Percentiles rank a stretch among this genome's conserved stretches.
Conservation (phyloP, 2,113 vertebrate genomes). For the Podarcis muralis region DNA sequence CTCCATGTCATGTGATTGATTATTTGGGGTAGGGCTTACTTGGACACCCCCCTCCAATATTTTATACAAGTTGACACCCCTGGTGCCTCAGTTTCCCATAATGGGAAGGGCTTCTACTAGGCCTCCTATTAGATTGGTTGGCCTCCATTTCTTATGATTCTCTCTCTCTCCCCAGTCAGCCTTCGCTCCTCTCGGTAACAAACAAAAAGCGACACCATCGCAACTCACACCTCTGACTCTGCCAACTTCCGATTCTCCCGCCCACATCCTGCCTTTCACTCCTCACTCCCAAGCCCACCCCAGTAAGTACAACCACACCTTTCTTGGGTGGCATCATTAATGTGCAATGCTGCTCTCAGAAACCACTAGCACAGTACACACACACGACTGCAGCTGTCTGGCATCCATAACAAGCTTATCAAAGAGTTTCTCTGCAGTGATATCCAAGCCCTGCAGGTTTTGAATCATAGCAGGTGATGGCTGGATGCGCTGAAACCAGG, state of each 20-base stretch:
- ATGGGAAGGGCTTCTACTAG: background rate
- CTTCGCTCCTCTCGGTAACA: background rate
- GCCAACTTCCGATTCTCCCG: fast-evolving
- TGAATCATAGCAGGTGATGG: constrained; percentile 76
- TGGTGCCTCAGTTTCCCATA: fast-evolving
- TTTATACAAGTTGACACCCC: background rate
- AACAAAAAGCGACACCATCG: background rate
- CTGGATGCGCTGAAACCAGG: constrained; percentile 69
- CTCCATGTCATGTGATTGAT: too few relatives aligned
- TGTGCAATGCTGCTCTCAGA: constrained; percentile 54
- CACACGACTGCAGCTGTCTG: constrained; percentile 51
- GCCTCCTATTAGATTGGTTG: background rate
- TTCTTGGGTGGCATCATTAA: constrained; percentile 61
- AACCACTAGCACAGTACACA: constrained; percentile 20
- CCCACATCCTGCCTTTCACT: background rate
- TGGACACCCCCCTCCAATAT: too few relatives aligned
- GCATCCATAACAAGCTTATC: constrained; percentile 76
- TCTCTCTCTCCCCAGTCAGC: background rate
- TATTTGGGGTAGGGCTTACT: too few relatives aligned
- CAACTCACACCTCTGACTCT: background rate
- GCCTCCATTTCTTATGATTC: background rate
- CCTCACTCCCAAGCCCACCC: background rate
- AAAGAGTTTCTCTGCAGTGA: constrained; percentile 70
- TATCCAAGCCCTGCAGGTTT: constrained; percentile 76
- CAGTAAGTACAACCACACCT: constrained; percentile 37